phyloP scores from a whole-genome alignment of 2,797 vertebrate species.

The Brachymystax lenok region DNA sequence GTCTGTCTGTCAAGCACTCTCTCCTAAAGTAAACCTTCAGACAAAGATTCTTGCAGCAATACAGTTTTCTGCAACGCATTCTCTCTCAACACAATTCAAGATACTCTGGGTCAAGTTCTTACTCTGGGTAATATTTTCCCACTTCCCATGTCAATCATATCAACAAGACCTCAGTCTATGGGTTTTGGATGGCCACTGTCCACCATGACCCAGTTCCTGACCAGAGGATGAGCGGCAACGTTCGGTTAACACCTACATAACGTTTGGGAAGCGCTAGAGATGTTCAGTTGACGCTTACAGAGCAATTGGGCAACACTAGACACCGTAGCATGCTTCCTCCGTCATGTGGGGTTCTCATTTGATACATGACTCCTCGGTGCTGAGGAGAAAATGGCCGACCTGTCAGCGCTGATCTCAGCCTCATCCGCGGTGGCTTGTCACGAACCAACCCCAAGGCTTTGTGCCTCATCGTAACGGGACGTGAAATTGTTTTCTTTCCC shows the following conservation, averaged over 20 bases:
- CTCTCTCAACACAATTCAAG: not conserved
- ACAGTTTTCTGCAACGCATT: not conserved
- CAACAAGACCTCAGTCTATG: not conserved
- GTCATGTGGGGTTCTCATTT: slow-evolving; percentile 4
- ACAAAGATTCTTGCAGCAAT: not conserved
- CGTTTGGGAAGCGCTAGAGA: slow-evolving; percentile 12
- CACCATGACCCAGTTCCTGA: not conserved
- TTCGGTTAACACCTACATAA: slow-evolving; percentile 31
- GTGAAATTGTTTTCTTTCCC: not conserved
- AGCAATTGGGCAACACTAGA: not conserved
- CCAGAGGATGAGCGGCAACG: not conserved
- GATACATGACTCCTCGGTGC: not conserved
- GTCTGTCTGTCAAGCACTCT: not conserved
- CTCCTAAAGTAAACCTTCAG: not conserved
- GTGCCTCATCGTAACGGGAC: not conserved
- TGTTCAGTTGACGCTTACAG: slow-evolving; percentile 43
- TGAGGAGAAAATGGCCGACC: not conserved
- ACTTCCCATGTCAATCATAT: not conserved
- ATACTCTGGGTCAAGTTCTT: not conserved
- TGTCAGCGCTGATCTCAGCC: not conserved
- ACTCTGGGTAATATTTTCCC: not conserved
- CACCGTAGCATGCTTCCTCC: not conserved
- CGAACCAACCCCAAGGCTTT: not conserved
- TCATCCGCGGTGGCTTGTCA: not conserved
- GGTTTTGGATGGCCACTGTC: not conserved